Evolutionary conservation across 1,140 invertebrate genomes (phyloP).

Genomic region (Diachasma alloeum): DNA sequence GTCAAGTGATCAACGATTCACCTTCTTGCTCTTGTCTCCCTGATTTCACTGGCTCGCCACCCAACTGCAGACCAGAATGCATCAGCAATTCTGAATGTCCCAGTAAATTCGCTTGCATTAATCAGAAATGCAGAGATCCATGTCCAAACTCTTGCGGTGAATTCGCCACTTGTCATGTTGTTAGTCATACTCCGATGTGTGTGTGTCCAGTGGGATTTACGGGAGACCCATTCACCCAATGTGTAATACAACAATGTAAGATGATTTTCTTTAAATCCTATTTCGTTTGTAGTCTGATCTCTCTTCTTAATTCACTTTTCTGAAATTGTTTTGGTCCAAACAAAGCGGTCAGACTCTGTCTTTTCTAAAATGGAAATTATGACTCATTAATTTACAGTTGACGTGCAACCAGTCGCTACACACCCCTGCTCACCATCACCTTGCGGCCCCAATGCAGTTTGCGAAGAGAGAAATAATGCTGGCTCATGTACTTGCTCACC

Average conservation of each 20-base stretch:
- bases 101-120: constrained; percentile 70
- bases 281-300: too few species aligned
- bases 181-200: constrained; percentile 77
- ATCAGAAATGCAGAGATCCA: constrained; percentile 81
- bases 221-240: constrained; percentile 74
- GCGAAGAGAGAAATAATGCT: constrained; percentile 73
- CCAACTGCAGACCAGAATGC: constrained; percentile 79
- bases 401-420: neutral
- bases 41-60: constrained; percentile 75
- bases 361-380: neutral
- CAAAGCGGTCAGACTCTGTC: too few species aligned
- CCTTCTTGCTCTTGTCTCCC: constrained; percentile 75
- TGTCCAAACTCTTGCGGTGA: constrained; percentile 82
- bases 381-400: neutral
- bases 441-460: constrained; percentile 83
- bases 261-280: neutral
- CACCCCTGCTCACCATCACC: constrained; percentile 77
- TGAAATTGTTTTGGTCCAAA: too few species aligned
- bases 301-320: too few species aligned
- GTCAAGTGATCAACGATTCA: constrained; percentile 69
- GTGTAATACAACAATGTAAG: constrained; percentile 66
- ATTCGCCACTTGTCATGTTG: constrained; percentile 75
- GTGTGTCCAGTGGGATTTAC: constrained; percentile 70
- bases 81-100: constrained; percentile 77
- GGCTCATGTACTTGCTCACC: constrained; percentile 78